phyloP scores from a whole-genome alignment of 2,797 vertebrate genomes.

The Eupleurogrammus muticus region DNA sequence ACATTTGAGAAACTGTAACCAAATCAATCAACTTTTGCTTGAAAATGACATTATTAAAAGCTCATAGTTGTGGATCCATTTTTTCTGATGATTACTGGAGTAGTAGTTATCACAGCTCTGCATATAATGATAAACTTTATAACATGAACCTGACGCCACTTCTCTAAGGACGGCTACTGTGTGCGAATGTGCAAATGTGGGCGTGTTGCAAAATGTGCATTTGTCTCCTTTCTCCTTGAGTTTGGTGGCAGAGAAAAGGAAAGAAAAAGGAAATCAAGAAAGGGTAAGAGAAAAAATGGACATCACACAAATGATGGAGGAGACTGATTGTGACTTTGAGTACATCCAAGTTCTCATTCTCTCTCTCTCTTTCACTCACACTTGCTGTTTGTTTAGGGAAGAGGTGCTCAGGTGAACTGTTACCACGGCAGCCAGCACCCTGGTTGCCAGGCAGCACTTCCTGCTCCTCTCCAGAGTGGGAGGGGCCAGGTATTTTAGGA shows the following conservation, averaged over 20 bases:
- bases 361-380: constrained; percentile 22
- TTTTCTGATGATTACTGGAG: neutral
- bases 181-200: neutral
- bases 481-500: constrained; percentile 79
- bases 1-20: neutral
- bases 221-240: constrained; percentile 20
- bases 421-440: constrained; percentile 73
- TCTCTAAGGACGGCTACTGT: neutral
- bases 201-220: neutral
- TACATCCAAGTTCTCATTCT: neutral
- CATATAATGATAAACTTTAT: neutral
- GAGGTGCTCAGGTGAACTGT: constrained; percentile 75
- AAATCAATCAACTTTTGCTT: neutral
- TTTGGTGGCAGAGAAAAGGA: neutral
- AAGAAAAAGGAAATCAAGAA: neutral
- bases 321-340: neutral
- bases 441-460: constrained; percentile 79
- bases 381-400: constrained; percentile 67
- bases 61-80: neutral
- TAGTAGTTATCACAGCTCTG: neutral
- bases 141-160: neutral
- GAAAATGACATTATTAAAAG: neutral
- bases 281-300: neutral
- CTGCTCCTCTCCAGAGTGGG: constrained; percentile 70
- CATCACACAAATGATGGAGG: constrained; percentile 24